phyloP scores from a whole-genome alignment of 2,797 vertebrate genomes.

The Triplophysa bombifrons region DNA sequence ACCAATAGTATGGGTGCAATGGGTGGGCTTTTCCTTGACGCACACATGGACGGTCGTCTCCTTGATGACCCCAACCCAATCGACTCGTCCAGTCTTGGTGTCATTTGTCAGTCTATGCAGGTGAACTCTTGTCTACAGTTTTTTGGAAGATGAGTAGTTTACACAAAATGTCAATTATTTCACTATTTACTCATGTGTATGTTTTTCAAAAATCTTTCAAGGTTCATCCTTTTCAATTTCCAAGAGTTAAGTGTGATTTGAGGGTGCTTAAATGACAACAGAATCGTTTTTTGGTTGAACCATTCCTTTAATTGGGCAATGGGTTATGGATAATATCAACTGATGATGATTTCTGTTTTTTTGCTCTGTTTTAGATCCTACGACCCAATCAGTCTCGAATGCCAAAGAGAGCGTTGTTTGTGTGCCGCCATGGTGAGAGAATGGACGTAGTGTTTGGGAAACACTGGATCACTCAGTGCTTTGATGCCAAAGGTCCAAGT shows the following conservation, averaged over 20 bases:
- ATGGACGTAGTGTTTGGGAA: slow-evolving; percentile 99
- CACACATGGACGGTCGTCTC: slow-evolving; percentile 81
- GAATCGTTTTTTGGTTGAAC: not conserved
- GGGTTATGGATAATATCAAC: not conserved
- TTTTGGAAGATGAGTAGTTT: too few relatives aligned
- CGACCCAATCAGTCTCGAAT: slow-evolving; percentile 78
- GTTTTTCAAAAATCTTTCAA: not conserved
- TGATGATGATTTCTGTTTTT: not conserved
- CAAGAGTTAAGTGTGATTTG: not conserved
- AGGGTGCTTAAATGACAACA: not conserved
- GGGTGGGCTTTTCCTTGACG: slow-evolving; percentile 76
- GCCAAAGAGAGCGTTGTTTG: slow-evolving; percentile 91
- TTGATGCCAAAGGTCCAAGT: slow-evolving; percentile 93
- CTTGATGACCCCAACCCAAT: slow-evolving; percentile 82
- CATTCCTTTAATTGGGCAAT: not conserved
- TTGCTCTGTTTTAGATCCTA: slow-evolving; percentile 75
- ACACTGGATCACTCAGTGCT: slow-evolving; percentile 96
- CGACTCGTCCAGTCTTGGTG: slow-evolving; percentile 78
- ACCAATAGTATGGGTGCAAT: slow-evolving; percentile 64
- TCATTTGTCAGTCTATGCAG: slow-evolving; percentile 91
- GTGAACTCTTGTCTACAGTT: slow-evolving; percentile 63
- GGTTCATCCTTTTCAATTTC: not conserved
- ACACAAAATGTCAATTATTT: not conserved
- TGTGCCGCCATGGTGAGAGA: slow-evolving; percentile 96
- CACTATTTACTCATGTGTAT: not conserved